These are phyloP conservation scores for Tinea semifulvella DNA, from an alignment of 2,888 invertebrate species.

Conservation along the genomic window DNA sequence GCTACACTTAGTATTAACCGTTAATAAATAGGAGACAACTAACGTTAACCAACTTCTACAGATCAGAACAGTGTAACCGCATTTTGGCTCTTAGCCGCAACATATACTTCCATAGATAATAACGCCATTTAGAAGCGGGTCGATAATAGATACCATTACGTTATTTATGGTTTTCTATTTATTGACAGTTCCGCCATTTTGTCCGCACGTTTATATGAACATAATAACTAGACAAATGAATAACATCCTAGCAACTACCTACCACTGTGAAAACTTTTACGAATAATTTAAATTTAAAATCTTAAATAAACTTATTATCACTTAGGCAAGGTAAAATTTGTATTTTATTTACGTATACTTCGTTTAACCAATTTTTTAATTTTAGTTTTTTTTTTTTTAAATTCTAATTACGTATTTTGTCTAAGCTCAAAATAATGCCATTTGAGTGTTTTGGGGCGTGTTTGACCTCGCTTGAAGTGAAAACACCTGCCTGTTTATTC, in stretches of 20 bases:
- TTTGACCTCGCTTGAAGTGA: conserved; percentile 10
- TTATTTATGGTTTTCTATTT: no score
- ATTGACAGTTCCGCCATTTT: conserved; percentile 1
- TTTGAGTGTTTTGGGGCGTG: not conserved
- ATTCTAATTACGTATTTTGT: conserved; percentile 49
- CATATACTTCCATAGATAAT: no score
- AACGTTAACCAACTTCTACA: no score
- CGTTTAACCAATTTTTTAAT: conserved; percentile 58
- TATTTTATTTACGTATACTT: conserved; percentile 59
- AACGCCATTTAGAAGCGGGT: no score
- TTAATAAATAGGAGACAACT: no score
- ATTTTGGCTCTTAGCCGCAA: no score
- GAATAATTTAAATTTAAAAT: conserved; percentile 60
- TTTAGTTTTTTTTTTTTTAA: conserved; percentile 38
- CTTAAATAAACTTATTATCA: conserved; percentile 62
- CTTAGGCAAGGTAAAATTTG: conserved; percentile 67
- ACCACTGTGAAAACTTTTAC: conserved; percentile 59
- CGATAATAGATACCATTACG: no score
- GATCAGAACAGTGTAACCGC: no score
- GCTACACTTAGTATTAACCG: no score
- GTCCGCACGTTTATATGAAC: not conserved
- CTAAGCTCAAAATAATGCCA: conserved; percentile 44
- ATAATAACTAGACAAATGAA: conserved; percentile 10
- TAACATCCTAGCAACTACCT: conserved; percentile 57
- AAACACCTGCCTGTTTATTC: conserved; percentile 34